Evolutionary conservation across 2,113 vertebrate genomes (phyloP).

Genomic region (Panurus biarmicus): DNA sequence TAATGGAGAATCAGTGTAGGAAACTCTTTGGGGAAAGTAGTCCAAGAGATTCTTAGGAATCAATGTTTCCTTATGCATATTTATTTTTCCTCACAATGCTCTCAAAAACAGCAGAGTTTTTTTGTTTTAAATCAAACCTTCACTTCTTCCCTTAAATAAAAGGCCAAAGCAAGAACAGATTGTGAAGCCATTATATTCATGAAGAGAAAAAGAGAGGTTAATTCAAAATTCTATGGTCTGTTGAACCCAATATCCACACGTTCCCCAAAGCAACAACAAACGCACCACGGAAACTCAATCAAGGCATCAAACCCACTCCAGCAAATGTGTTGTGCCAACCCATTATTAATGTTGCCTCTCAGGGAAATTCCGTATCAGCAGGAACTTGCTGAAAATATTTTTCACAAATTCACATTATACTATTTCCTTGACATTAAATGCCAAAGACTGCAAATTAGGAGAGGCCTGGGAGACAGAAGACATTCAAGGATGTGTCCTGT

Average conservation of each 20-base stretch:
- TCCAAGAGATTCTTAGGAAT: neutral
- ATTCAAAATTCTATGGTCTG: slow-evolving; percentile 67
- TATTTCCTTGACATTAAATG: slow-evolving; percentile 23
- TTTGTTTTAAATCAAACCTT: neutral
- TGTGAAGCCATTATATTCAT: slow-evolving; percentile 45
- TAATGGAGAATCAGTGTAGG: neutral
- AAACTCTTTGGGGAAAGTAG: neutral
- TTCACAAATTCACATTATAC: slow-evolving; percentile 38
- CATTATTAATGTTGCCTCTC: slow-evolving; percentile 69
- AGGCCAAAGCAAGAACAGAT: slow-evolving; percentile 39
- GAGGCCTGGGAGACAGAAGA: neutral
- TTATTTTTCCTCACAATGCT: neutral
- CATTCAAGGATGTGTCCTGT: neutral
- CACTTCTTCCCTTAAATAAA: neutral
- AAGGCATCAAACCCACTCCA: slow-evolving; percentile 63
- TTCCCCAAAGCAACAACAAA: slow-evolving; percentile 71
- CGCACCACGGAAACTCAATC: slow-evolving; percentile 66
- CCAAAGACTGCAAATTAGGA: slow-evolving; percentile 1
- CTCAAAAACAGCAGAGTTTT: neutral
- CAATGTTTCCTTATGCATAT: slow-evolving; percentile 17
- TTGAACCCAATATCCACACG: slow-evolving; percentile 59
- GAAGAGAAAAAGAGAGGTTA: slow-evolving; percentile 63
- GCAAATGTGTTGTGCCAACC: slow-evolving; percentile 64
- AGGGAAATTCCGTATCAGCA: slow-evolving; percentile 63
- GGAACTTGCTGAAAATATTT: slow-evolving; percentile 55